Percentiles rank a stretch among this genome's conserved stretches.
Evolutionary conservation across 2,113 vertebrate genomes (phyloP).

Genomic region (Calonectris borealis): DNA sequence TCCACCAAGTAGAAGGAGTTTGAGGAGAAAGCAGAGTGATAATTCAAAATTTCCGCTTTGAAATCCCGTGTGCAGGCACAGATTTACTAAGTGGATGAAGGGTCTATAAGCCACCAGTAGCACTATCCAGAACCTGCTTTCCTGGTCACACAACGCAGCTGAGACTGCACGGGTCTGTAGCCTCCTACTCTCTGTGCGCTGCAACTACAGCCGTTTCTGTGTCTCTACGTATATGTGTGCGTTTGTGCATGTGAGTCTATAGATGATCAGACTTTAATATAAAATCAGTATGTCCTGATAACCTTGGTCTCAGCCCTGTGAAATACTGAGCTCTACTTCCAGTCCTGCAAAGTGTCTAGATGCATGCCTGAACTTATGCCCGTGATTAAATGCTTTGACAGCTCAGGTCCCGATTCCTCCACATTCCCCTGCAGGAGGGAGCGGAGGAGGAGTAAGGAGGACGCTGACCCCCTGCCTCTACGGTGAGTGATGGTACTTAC

Average conservation of each 20-base stretch:
- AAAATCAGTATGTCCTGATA: not conserved
- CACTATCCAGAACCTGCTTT: not conserved
- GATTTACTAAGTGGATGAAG: not conserved
- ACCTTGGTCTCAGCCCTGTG: not conserved
- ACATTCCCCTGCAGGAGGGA: not conserved
- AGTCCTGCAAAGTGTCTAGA: not conserved
- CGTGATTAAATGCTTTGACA: not conserved
- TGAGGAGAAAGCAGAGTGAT: not conserved
- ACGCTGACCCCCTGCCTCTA: not conserved
- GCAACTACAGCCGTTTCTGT: not conserved
- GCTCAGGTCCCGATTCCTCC: not conserved
- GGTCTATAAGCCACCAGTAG: not conserved
- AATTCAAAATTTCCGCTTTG: not conserved
- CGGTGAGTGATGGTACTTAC: slow-evolving; percentile 22
- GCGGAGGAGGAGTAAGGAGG: not conserved
- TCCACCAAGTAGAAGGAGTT: not conserved
- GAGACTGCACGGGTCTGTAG: not conserved
- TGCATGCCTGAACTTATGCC: not conserved
- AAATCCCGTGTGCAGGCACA: rapidly evolving
- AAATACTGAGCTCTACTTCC: not conserved
- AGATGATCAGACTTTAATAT: not conserved
- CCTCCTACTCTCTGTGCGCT: not conserved
- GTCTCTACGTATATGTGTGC: not conserved
- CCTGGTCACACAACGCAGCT: not conserved
- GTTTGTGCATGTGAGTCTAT: not conserved